Evolutionary conservation across 2,888 invertebrate genomes (phyloP), one percentile per base, ranked within the genome.

Genomic region (Capitulum mitella): DNA sequence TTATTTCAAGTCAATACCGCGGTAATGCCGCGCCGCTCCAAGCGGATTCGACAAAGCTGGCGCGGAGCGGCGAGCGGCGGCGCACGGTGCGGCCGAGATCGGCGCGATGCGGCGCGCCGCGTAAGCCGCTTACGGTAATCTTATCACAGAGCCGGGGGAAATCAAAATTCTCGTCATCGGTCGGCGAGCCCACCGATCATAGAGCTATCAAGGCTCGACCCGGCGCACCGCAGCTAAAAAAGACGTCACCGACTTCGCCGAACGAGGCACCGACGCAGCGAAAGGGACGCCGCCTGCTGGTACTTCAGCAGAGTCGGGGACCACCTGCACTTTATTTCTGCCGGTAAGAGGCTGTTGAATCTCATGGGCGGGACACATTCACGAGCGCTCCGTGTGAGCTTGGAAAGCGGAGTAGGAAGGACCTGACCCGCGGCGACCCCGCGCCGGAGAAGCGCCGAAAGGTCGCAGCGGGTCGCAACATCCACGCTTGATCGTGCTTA

Each of bases 181-280:
- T 16, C 22, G 8, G 22, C 70, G 70, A 40, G 37, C 37, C 19
- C 8, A 40, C 70, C 70, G 70, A 70, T 70, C 40, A 70, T 70
- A 70, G 70, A 70, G 70, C 70, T 26, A 70, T 70, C 70, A 70
- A n/a, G n/a, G n/a, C n/a, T n/a, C n/a, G n/a, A n/a, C n/a, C n/a
- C n/a, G n/a, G n/a, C n/a, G n/a, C n/a, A n/a, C n/a, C n/a, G n/a
- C n/a, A n/a, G n/a, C n/a, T n/a, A n/a, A n/a, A n/a, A n/a, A n/a
- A n/a, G n/a, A n/a, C n/a, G n/a, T n/a, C n/a, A n/a, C n/a, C n/a
- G n/a, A n/a, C n/a, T n/a, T n/a, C n/a, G n/a, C n/a, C n/a, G n/a
- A n/a, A n/a, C n/a, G n/a, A n/a, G n/a, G n/a, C n/a, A n/a, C n/a
- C n/a, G n/a, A n/a, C n/a, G n/a, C n/a, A n/a, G n/a, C n/a, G n/a